A percentile compares a stretch with the other conserved stretches of the same genome.
Conservation (phyloP, 2,113 vertebrate species). For the Cavia porcellus region DNA sequence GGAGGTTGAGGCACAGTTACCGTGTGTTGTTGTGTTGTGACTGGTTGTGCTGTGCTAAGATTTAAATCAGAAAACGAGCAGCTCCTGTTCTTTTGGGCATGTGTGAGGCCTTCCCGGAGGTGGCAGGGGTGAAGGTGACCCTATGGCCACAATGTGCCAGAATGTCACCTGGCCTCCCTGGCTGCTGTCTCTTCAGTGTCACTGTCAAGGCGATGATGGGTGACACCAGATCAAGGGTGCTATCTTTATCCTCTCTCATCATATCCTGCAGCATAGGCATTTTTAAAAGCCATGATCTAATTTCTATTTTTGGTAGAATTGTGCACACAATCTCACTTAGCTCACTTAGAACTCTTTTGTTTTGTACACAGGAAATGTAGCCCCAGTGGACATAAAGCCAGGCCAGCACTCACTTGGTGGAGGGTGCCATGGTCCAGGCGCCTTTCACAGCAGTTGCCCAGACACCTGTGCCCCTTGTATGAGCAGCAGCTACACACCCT, state of each 20-base stretch:
- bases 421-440: background rate
- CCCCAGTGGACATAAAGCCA: fast-evolving
- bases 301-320: background rate
- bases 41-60: background rate
- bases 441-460: background rate
- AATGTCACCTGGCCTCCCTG: background rate
- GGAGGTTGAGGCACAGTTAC: fast-evolving
- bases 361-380: background rate
- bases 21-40: background rate
- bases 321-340: background rate
- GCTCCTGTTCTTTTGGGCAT: background rate
- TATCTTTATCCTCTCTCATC: background rate
- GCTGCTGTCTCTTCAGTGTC: fast-evolving
- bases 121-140: fast-evolving
- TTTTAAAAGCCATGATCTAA: background rate
- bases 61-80: background rate
- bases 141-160: fast-evolving
- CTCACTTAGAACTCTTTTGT: background rate
- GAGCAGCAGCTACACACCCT: fast-evolving
- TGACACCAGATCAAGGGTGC: background rate
- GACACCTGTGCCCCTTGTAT: fast-evolving
- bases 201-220: background rate
- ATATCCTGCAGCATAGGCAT: fast-evolving
- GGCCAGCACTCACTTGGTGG: fast-evolving
- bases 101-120: fast-evolving